These are phyloP conservation scores for Rhimphoctona megacephalus DNA, from an alignment of 2,888 invertebrate genomes.

Conservation along the genomic window DNA sequence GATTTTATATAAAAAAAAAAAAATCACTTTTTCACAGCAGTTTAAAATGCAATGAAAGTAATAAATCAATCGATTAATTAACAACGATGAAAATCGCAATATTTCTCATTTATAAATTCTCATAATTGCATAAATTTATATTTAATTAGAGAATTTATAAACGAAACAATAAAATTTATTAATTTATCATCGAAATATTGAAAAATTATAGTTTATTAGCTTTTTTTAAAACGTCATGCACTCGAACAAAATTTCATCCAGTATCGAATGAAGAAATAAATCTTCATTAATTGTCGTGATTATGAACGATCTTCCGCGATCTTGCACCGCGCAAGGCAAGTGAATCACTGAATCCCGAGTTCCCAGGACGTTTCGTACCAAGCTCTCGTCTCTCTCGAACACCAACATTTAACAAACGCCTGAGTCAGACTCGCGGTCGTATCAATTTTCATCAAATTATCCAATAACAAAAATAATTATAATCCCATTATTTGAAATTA, in stretches of 20 bases:
- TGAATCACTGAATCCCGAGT: constrained; percentile 15
- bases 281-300: constrained; percentile 1
- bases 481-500: background rate
- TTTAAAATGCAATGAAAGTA: background rate
- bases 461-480: background rate
- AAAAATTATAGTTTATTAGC: background rate
- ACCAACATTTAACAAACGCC: background rate
- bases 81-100: background rate
- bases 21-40: background rate
- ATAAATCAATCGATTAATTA: background rate
- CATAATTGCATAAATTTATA: background rate
- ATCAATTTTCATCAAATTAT: background rate
- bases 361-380: background rate
- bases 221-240: background rate
- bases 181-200: background rate
- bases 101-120: background rate
- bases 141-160: background rate
- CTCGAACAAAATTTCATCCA: background rate
- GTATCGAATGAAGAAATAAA: background rate
- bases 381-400: background rate
- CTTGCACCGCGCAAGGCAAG: constrained; percentile 12
- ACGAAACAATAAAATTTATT: background rate
- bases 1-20: background rate
- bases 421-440: background rate
- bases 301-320: background rate